phyloP scores from a whole-genome alignment of 2,888 invertebrate genomes.

The Agrotis ipsilon region DNA sequence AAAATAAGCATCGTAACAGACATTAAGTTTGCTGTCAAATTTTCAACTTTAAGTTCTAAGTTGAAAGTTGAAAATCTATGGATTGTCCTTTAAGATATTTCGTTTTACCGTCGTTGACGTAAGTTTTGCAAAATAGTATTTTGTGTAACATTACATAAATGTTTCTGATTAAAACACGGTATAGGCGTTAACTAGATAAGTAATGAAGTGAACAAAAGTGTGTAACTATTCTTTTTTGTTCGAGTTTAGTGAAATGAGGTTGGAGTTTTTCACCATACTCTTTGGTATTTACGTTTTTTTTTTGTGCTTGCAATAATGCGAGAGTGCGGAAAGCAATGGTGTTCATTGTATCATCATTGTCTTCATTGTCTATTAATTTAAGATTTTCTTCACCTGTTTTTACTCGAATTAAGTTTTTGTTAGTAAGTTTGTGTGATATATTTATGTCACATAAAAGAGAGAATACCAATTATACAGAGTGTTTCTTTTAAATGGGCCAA shows the following conservation, averaged over 20 bases:
- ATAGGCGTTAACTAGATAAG: slow-evolving; percentile 40
- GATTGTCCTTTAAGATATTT: background rate
- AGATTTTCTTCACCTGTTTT: slow-evolving; percentile 31
- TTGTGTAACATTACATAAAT: slow-evolving; percentile 57
- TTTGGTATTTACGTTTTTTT: slow-evolving; percentile 26
- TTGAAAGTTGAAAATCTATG: background rate
- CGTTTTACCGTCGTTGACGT: background rate
- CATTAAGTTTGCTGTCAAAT: background rate
- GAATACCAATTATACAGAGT: no score
- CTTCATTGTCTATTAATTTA: slow-evolving; percentile 29
- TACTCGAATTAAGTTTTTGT: slow-evolving; percentile 5
- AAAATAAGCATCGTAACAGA: background rate
- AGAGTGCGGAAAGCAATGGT: slow-evolving; percentile 48
- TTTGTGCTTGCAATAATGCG: slow-evolving; percentile 20
- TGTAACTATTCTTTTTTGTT: slow-evolving; percentile 50
- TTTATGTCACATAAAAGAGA: no score
- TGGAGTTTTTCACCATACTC: slow-evolving; percentile 31
- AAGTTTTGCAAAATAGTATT: slow-evolving; percentile 59
- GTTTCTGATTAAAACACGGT: slow-evolving; percentile 22
- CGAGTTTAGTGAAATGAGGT: slow-evolving; percentile 39
- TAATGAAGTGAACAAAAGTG: slow-evolving; percentile 51
- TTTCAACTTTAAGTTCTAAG: background rate
- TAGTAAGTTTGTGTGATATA: no score
- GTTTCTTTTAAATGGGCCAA: no score
- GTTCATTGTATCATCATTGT: background rate